Conservation (phyloP, 2,797 vertebrate species). For the Enteromius trimaculatus region DNA sequence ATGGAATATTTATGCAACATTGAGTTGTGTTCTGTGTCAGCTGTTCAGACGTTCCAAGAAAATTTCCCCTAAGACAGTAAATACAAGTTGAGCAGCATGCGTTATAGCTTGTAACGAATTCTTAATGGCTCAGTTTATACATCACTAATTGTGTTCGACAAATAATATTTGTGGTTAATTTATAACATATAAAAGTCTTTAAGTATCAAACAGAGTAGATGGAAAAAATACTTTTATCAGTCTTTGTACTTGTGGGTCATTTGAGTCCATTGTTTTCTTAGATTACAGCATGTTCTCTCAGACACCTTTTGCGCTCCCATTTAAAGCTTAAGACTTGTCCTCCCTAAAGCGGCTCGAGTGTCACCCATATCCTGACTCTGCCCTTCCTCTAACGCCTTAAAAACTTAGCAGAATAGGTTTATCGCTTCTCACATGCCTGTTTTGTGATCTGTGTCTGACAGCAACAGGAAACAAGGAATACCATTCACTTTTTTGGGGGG, state of each 20-base stretch:
- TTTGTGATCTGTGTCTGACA: constrained; percentile 52
- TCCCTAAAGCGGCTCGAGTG: constrained; percentile 38
- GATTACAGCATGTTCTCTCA: constrained; percentile 40
- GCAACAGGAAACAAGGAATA: constrained; percentile 55
- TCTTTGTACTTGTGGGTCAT: constrained; percentile 14
- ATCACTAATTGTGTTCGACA: constrained; percentile 13
- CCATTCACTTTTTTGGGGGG: not conserved
- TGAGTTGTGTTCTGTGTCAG: constrained; percentile 51
- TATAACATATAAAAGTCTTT: constrained; percentile 4
- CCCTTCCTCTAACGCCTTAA: constrained; percentile 44
- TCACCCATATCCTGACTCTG: constrained; percentile 23
- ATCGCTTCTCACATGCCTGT: constrained; percentile 39
- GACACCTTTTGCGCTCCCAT: not conserved
- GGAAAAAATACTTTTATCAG: not conserved
- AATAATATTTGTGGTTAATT: constrained; percentile 10
- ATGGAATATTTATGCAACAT: constrained; percentile 65
- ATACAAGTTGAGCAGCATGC: not conserved
- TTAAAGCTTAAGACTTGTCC: constrained; percentile 8
- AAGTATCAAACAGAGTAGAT: not conserved
- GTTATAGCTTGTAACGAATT: not conserved
- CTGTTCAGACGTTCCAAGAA: constrained; percentile 24
- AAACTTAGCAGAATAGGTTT: constrained; percentile 31
- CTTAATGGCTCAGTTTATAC: not conserved
- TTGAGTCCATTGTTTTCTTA: constrained; percentile 34
- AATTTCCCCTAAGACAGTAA: not conserved